Conservation (phyloP, 2,797 vertebrate species). For the Sternotherus odoratus region DNA sequence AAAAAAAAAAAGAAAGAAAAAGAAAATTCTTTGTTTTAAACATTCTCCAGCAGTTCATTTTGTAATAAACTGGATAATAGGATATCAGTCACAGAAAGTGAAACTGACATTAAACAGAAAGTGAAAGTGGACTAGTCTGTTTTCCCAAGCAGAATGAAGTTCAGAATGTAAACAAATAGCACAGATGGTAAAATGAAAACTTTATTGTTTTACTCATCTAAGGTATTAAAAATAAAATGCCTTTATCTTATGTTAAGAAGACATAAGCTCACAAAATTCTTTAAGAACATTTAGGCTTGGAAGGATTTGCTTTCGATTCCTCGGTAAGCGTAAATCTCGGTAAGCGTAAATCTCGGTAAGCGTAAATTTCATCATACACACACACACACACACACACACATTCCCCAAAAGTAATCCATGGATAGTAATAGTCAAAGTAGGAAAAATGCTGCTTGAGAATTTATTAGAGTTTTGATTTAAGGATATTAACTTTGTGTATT, state of each 20-base stretch:
- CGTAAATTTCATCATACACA: background rate
- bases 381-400: too few species aligned
- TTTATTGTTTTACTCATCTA: background rate
- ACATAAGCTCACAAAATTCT: accelerated
- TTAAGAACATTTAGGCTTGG: background rate
- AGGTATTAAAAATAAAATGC: too few species aligned
- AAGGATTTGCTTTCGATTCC: too few species aligned
- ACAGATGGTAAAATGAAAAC: background rate
- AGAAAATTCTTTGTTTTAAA: background rate
- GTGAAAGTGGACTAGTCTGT: background rate
- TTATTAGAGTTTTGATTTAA: background rate
- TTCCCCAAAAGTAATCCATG: too few species aligned
- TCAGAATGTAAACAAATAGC: background rate
- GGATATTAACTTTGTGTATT: background rate
- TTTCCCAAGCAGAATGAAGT: background rate
- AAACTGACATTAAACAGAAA: background rate
- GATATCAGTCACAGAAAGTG: background rate
- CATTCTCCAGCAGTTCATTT: background rate
- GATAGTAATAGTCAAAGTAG: background rate
- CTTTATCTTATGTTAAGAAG: too few species aligned
- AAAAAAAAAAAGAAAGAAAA: background rate
- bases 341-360: background rate
- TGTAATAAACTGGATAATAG: background rate
- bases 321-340: too few species aligned
- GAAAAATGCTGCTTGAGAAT: background rate